Percentiles rank a stretch among this genome's conserved stretches.
Evolutionary conservation across 2,797 vertebrate species (phyloP).

Genomic region (Erethizon dorsatum): DNA sequence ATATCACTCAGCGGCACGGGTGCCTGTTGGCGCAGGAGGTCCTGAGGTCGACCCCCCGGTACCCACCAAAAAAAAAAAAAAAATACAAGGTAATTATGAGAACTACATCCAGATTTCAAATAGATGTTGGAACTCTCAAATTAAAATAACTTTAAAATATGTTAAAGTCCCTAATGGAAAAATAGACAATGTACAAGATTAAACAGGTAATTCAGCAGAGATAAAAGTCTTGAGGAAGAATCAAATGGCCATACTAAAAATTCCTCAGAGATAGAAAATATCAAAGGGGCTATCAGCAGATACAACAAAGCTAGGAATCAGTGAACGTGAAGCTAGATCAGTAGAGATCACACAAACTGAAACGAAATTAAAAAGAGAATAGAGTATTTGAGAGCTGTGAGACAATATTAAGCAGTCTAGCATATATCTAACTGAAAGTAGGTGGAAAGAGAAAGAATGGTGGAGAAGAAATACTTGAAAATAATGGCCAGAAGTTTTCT

Average conservation of each 20-base stretch:
- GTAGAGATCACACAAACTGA: neutral
- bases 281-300: neutral
- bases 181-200: neutral
- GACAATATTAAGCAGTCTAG: neutral
- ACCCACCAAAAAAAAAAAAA: too few species aligned
- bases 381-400: neutral
- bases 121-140: neutral
- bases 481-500: neutral
- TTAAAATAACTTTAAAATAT: constrained; percentile 9
- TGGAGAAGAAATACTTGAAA: constrained; percentile 17
- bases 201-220: neutral
- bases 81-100: neutral
- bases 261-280: neutral
- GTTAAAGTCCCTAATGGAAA: neutral
- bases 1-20: too few species aligned
- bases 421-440: neutral
- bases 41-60: too few species aligned
- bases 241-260: neutral
- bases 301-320: neutral
- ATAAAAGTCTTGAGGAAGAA: neutral
- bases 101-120: neutral
- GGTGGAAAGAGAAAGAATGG: neutral
- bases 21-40: too few species aligned
- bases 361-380: neutral
- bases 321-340: neutral